A percentile compares a stretch with the other conserved stretches of the same genome.
Conservation (phyloP, 30 jellyfish, hydroid and myxozoan species). For the Phacellophora camtschatica region DNA sequence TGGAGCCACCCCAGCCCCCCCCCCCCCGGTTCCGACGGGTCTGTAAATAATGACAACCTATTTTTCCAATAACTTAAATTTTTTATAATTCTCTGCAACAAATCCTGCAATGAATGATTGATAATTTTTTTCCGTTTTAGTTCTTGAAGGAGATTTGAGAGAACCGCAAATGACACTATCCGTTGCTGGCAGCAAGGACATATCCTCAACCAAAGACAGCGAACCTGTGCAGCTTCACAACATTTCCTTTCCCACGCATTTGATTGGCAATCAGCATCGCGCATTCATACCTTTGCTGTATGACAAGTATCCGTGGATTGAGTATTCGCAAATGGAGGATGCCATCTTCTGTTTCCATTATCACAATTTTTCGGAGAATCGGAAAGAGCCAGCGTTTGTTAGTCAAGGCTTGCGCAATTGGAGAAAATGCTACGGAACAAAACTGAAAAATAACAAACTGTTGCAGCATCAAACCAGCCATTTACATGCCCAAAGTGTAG, state of each 20-base stretch:
- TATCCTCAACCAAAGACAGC: neutral
- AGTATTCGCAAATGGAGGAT: conserved; percentile 29
- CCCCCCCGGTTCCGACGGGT: too few relatives aligned
- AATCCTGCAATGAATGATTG: too few relatives aligned
- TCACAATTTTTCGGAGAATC: neutral
- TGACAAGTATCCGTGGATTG: conserved; percentile 19
- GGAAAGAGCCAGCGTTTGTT: conserved; percentile 3
- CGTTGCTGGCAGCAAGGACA: neutral
- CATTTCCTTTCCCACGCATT: neutral
- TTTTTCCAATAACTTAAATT: too few relatives aligned
- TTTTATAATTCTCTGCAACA: too few relatives aligned
- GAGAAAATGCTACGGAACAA: conserved; percentile 26
- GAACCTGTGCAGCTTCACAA: neutral
- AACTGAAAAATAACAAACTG: conserved; percentile 1
- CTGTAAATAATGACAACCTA: too few relatives aligned
- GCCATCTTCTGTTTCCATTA: conserved; percentile 26
- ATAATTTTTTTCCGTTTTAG: too few relatives aligned
- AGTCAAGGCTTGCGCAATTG: conserved; percentile 16
- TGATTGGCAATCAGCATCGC: conserved; percentile 1
- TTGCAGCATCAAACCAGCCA: conserved; percentile 15
- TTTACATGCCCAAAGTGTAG: conserved; percentile 28
- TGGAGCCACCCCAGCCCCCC: too few relatives aligned
- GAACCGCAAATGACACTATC: too few relatives aligned
- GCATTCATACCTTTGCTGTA: neutral
- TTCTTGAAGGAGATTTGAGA: too few relatives aligned